These are phyloP conservation scores for Harpalus rubripes DNA, from an alignment of 2,888 invertebrate species.

Conservation along the genomic window DNA sequence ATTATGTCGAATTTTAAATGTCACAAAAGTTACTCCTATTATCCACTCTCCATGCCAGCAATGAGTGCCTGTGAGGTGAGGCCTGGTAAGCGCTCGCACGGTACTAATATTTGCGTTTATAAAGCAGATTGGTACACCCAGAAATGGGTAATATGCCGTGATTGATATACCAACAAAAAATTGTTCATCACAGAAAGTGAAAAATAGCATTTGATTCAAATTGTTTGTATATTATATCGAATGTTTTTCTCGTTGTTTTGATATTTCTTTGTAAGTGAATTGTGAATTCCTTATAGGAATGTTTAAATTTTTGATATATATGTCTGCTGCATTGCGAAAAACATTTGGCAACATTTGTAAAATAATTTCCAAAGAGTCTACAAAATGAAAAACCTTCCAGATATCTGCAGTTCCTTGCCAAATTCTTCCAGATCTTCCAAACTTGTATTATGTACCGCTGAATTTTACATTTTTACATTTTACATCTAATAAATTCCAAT, in stretches of 20 bases:
- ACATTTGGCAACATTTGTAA: slow-evolving; percentile 4
- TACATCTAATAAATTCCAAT: neutral
- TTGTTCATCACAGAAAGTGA: no score
- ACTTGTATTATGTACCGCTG: neutral
- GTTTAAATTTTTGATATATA: neutral
- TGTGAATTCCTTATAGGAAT: neutral
- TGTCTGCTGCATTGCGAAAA: neutral
- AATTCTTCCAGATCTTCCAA: neutral
- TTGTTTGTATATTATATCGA: no score
- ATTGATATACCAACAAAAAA: no score
- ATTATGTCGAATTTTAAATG: no score
- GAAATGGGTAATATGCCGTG: no score
- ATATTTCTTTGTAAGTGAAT: neutral
- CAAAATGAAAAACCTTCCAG: neutral
- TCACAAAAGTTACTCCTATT: no score
- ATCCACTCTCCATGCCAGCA: no score
- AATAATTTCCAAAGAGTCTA: neutral
- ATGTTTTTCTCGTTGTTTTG: neutral
- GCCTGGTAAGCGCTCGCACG: no score
- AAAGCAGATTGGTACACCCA: no score
- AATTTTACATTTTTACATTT: neutral
- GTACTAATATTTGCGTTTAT: no score
- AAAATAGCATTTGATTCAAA: no score
- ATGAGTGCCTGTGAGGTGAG: no score
- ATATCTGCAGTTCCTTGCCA: neutral